Evolutionary conservation across 2,797 vertebrate genomes (phyloP).

Genomic region (Prionace glauca): DNA sequence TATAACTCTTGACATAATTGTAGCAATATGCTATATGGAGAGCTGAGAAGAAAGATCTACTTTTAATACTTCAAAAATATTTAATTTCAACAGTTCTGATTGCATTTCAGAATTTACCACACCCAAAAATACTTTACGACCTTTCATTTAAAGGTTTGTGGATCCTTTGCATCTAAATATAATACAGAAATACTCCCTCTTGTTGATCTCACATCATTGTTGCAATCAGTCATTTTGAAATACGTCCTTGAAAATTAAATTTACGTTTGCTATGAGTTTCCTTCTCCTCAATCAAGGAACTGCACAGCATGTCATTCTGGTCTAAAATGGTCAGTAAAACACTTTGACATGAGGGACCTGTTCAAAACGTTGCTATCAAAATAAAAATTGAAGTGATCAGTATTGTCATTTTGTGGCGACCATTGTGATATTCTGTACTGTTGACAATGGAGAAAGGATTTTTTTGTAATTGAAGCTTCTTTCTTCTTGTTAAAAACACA

Average conservation of each 20-base stretch:
- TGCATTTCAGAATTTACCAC: slow-evolving; percentile 2
- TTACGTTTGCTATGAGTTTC: background rate
- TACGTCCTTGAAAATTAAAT: background rate
- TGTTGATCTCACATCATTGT: background rate
- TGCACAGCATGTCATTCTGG: background rate
- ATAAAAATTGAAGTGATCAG: slow-evolving; percentile 6
- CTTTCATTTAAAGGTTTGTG: background rate
- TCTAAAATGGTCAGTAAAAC: background rate
- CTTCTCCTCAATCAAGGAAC: background rate
- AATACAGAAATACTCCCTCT: background rate
- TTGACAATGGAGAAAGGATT: background rate
- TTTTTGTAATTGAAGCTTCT: background rate
- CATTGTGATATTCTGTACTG: background rate
- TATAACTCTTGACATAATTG: background rate
- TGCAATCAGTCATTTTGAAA: background rate
- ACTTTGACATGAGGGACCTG: background rate
- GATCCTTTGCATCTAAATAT: background rate
- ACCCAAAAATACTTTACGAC: background rate
- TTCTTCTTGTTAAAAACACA: background rate
- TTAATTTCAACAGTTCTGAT: background rate
- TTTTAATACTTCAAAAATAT: background rate
- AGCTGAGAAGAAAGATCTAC: background rate
- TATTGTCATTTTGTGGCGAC: background rate
- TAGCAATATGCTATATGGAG: background rate
- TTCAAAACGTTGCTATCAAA: background rate